These are phyloP conservation scores for Gyps fulvus DNA, from an alignment of 2,113 vertebrate species.

Conservation along the genomic window DNA sequence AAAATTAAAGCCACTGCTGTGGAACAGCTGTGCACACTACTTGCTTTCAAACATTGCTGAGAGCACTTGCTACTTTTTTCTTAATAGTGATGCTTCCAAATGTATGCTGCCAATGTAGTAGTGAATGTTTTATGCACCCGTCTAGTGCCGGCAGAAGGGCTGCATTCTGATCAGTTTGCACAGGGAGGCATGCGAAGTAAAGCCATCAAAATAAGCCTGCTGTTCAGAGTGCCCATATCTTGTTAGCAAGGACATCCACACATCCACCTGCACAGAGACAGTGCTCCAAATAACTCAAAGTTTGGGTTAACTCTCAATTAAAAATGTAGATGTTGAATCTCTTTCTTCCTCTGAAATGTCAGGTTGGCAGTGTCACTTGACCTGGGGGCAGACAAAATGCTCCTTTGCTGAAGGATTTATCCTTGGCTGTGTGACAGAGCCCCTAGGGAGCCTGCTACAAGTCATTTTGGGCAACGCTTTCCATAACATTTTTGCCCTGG, in stretches of 20 bases:
- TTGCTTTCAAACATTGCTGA: background rate
- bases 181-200: background rate
- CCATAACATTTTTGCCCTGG: background rate
- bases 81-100: background rate
- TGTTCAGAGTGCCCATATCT: background rate
- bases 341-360: background rate
- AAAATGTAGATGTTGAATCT: background rate
- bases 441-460: background rate
- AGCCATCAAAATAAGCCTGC: background rate
- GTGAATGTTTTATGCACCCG: background rate
- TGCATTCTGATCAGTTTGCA: background rate
- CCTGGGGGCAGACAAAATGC: background rate
- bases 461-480: background rate
- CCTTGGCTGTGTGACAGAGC: background rate
- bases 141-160: background rate
- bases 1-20: background rate
- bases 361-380: background rate
- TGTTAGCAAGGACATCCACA: background rate
- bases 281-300: background rate
- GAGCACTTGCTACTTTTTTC: background rate
- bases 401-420: background rate
- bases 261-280: background rate
- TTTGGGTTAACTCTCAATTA: background rate
- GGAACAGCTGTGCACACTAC: background rate
- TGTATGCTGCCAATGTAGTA: background rate